A percentile compares a stretch with the other conserved stretches of the same genome.
phyloP scores from a whole-genome alignment of 2,888 invertebrate genomes.

The Dendrolimus pini region DNA sequence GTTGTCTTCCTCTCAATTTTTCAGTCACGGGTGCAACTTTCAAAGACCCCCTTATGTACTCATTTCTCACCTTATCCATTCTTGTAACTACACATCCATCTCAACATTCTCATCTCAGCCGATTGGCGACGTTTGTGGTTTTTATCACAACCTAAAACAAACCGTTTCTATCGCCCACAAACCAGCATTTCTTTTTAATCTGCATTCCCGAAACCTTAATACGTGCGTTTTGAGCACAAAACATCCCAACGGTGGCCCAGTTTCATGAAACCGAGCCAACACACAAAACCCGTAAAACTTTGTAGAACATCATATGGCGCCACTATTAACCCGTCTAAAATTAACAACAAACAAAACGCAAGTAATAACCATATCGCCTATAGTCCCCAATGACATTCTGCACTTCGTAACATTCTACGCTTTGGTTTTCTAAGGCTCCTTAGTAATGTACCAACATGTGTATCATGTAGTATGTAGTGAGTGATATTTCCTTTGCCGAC shows the following conservation, averaged over 20 bases:
- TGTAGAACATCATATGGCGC: background rate
- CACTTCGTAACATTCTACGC: background rate
- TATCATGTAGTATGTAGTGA: too few species aligned
- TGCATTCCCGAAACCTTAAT: background rate
- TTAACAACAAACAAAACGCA: background rate
- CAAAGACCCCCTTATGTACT: too few species aligned
- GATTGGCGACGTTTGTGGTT: too few species aligned
- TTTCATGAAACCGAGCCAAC: background rate
- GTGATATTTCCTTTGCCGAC: too few species aligned
- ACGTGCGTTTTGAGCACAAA: background rate
- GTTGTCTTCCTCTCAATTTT: too few species aligned
- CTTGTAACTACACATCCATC: too few species aligned
- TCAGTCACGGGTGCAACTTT: too few species aligned
- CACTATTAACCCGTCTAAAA: background rate
- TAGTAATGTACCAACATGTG: too few species aligned
- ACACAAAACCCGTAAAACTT: background rate
- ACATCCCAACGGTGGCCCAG: background rate
- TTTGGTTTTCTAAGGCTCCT: background rate
- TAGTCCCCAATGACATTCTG: background rate
- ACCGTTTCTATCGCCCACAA: too few species aligned
- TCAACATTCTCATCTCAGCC: too few species aligned
- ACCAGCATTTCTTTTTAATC: background rate
- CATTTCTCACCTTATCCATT: too few species aligned
- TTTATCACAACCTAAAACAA: too few species aligned
- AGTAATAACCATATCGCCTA: background rate